phyloP scores from a whole-genome alignment of 2,797 vertebrate species.

The Rhinatrema bivittatum region DNA sequence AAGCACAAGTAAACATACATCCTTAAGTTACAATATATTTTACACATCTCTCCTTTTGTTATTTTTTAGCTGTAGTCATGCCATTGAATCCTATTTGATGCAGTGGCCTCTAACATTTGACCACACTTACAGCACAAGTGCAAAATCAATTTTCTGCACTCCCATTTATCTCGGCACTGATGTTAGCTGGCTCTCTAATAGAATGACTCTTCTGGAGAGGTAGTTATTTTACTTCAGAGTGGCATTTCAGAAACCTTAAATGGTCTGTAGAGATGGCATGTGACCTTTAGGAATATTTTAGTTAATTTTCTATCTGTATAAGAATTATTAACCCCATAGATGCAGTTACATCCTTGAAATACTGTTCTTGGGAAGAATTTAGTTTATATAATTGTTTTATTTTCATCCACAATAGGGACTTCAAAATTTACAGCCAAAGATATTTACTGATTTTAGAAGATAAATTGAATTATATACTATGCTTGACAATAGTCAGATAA shows the following conservation, averaged over 20 bases:
- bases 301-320: conserved; percentile 33
- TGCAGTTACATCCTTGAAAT: neutral
- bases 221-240: conserved; percentile 57
- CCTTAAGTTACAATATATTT: conserved; percentile 35
- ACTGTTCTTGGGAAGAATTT: too few species aligned
- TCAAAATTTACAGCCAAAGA: too few species aligned
- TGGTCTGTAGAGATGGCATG: conserved; percentile 47
- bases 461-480: too few species aligned
- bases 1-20: conserved; percentile 1
- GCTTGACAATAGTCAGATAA: too few species aligned
- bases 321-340: conserved; percentile 34
- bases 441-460: too few species aligned
- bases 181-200: conserved; percentile 54
- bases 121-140: conserved; percentile 52
- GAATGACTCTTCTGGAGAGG: conserved; percentile 51
- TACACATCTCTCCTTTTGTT: conserved; percentile 25
- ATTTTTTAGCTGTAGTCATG: conserved; percentile 26
- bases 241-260: conserved; percentile 58
- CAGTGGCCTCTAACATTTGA: conserved; percentile 53
- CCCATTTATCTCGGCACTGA: conserved; percentile 55
- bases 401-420: too few species aligned
- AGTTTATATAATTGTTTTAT: too few species aligned
- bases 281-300: conserved; percentile 60
- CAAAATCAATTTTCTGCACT: conserved; percentile 63
- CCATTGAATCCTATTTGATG: conserved; percentile 36